Conservation (phyloP, 2,113 vertebrate species). For the Bubo bubo region DNA sequence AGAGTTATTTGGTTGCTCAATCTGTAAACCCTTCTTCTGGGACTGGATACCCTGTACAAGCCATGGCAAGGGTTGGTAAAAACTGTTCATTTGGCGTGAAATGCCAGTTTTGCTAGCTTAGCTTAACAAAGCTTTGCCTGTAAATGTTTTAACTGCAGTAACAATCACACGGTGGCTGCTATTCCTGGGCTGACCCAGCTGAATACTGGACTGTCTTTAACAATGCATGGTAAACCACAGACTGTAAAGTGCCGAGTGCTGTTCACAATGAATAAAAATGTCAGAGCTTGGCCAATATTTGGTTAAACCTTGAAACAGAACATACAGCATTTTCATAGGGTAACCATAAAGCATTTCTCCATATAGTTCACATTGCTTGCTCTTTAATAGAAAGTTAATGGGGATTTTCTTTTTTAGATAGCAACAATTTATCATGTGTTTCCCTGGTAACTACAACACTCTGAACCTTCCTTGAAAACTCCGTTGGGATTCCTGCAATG, state of each 20-base stretch:
- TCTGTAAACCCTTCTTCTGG: neutral
- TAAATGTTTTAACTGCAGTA: neutral
- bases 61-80: neutral
- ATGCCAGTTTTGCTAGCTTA: neutral
- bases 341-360: neutral
- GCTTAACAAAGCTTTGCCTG: neutral
- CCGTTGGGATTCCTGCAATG: slow-evolving; percentile 16
- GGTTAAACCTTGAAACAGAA: slow-evolving; percentile 40
- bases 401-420: slow-evolving; percentile 57
- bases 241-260: neutral
- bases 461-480: slow-evolving; percentile 46
- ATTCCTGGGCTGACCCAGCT: neutral
- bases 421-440: slow-evolving; percentile 52
- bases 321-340: neutral
- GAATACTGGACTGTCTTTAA: neutral
- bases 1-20: neutral
- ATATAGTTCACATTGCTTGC: neutral
- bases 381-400: slow-evolving; percentile 58
- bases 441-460: slow-evolving; percentile 43
- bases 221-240: neutral
- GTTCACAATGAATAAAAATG: slow-evolving; percentile 7
- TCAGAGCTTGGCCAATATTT: neutral
- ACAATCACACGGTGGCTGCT: neutral
- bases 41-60: neutral
- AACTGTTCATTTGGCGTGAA: neutral